phyloP scores from a whole-genome alignment of 2,888 invertebrate genomes.

The Ornithoptera alexandrae region DNA sequence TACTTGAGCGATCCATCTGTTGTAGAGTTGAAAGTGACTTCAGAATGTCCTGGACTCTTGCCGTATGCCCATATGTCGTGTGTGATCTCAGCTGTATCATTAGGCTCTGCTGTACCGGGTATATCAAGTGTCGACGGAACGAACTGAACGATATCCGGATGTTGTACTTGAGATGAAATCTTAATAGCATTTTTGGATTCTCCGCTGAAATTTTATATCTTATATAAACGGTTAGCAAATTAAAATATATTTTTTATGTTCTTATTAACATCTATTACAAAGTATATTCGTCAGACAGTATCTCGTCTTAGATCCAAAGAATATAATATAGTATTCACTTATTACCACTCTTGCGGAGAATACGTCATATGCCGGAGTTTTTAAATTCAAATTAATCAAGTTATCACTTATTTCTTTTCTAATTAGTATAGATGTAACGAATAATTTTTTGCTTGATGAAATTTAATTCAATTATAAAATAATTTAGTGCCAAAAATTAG shows the following conservation, averaged over 20 bases:
- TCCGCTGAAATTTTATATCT: slow-evolving; percentile 57
- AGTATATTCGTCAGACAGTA: not conserved
- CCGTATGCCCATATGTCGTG: slow-evolving; percentile 81
- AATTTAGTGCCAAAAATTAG: too few species aligned
- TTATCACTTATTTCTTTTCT: too few species aligned
- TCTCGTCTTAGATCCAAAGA: too few species aligned
- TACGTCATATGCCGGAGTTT: too few species aligned
- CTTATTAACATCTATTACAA: not conserved
- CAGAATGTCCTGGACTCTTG: slow-evolving; percentile 83
- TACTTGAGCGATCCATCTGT: slow-evolving; percentile 74
- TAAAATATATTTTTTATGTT: not conserved
- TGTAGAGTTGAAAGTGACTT: slow-evolving; percentile 81
- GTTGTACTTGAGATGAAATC: slow-evolving; percentile 81
- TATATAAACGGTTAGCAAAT: not conserved
- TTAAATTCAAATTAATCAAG: too few species aligned
- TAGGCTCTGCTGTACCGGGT: slow-evolving; percentile 54
- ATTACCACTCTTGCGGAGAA: too few species aligned
- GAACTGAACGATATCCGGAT: slow-evolving; percentile 81
- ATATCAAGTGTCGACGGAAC: slow-evolving; percentile 71
- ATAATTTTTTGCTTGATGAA: too few species aligned
- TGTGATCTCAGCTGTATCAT: slow-evolving; percentile 54
- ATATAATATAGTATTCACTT: too few species aligned
- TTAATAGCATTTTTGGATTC: slow-evolving; percentile 64
- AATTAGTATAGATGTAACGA: too few species aligned
- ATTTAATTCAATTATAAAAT: too few species aligned